phyloP scores from a whole-genome alignment of 2,888 invertebrate species.

The Watsonalla binaria region DNA sequence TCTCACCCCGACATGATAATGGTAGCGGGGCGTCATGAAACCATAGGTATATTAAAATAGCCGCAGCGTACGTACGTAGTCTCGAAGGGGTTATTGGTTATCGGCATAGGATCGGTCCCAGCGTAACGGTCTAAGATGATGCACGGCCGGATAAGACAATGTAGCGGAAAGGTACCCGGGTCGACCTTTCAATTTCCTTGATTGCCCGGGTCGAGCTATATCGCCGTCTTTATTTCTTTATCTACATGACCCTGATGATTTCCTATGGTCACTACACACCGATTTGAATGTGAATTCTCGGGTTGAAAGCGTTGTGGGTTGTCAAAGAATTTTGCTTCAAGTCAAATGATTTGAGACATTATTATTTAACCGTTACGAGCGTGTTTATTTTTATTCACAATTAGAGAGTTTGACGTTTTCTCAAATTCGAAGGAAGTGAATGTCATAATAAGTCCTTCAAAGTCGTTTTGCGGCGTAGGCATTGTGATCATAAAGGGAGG shows the following conservation, averaged over 20 bases:
- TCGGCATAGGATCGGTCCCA: constrained; percentile 31
- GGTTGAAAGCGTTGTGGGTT: constrained; percentile 10
- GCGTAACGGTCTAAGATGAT: constrained; percentile 51
- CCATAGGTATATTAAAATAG: constrained; percentile 49
- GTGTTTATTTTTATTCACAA: too few species aligned
- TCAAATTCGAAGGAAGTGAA: too few species aligned
- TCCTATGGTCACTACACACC: constrained; percentile 30
- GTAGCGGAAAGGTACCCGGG: constrained; percentile 54
- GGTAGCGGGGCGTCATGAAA: constrained; percentile 13
- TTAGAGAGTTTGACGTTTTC: too few species aligned
- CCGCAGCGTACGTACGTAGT: constrained; percentile 30
- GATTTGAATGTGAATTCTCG: constrained; percentile 15
- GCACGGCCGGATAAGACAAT: constrained; percentile 60
- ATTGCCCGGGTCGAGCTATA: constrained; percentile 43
- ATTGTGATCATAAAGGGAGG: too few species aligned
- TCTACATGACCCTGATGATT: constrained; percentile 39
- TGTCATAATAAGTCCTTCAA: too few species aligned
- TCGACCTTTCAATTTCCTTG: constrained; percentile 71
- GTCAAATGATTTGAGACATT: too few species aligned
- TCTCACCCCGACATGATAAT: constrained; percentile 9
- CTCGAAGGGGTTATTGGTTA: constrained; percentile 30
- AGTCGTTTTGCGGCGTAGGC: too few species aligned
- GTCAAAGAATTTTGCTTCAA: constrained; percentile 16
- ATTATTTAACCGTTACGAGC: too few species aligned
- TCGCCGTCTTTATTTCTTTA: constrained; percentile 43